phyloP scores from a whole-genome alignment of 1,140 invertebrate species.

The Drosophila micromelanica region DNA sequence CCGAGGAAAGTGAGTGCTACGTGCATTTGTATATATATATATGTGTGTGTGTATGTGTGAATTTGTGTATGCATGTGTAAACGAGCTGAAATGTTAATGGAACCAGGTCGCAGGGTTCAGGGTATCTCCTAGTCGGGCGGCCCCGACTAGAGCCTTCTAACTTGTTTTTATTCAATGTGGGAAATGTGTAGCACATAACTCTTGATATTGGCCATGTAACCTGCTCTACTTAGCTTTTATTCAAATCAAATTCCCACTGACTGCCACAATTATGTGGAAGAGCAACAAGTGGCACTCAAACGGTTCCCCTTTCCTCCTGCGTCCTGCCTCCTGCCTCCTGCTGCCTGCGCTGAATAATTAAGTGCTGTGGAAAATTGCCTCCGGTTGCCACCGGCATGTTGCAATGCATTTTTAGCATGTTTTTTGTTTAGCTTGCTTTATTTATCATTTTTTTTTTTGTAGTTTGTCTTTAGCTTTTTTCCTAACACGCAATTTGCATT shows the following conservation, averaged over 20 bases:
- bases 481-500: constrained; percentile 63
- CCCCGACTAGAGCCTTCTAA: too few relatives aligned
- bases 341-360: constrained; percentile 30
- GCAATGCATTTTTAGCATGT: constrained; percentile 54
- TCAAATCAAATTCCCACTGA: constrained; percentile 68
- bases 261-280: constrained; percentile 59
- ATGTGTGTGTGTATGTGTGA: too few relatives aligned
- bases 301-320: constrained; percentile 16
- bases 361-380: constrained; percentile 72
- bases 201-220: constrained; percentile 44
- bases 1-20: too few relatives aligned
- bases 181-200: constrained; percentile 59
- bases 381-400: constrained; percentile 52
- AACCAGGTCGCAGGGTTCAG: too few relatives aligned
- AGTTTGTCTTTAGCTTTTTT: constrained; percentile 9
- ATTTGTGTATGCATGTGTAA: too few relatives aligned
- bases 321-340: neutral
- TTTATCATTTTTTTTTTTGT: constrained; percentile 7
- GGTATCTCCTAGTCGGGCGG: too few relatives aligned
- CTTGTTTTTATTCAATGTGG: constrained; percentile 23
- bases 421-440: constrained; percentile 22
- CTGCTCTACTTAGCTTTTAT: constrained; percentile 41
- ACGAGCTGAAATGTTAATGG: too few relatives aligned
- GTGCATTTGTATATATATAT: too few relatives aligned
- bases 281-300: constrained; percentile 64